These are phyloP conservation scores for Glandiceps talaboti DNA, from an alignment of 53 echinoderm and acorn worm species.

Conservation along the genomic window DNA sequence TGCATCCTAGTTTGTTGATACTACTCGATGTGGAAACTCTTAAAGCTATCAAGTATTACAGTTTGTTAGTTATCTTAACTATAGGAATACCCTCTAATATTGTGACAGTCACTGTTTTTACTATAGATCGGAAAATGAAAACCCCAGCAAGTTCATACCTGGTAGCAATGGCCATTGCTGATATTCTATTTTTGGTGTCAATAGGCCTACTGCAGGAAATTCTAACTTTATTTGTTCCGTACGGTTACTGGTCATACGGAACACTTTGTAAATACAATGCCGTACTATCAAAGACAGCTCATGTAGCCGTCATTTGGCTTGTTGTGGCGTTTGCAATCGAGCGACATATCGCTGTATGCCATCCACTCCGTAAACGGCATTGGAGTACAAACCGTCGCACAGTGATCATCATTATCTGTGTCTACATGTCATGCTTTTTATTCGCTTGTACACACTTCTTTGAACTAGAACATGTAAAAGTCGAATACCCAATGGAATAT, in stretches of 20 bases:
- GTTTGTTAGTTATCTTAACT: neutral
- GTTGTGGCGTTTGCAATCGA: neutral
- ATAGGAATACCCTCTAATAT: neutral
- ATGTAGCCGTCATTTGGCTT: neutral
- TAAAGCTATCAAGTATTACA: neutral
- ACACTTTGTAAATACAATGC: neutral
- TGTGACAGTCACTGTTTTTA: neutral
- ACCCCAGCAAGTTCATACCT: neutral
- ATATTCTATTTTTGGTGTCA: neutral
- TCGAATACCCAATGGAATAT: neutral
- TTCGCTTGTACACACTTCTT: neutral
- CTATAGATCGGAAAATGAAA: neutral
- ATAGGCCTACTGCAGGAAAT: neutral
- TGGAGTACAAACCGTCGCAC: neutral
- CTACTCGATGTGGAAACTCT: neutral
- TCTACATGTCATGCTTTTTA: neutral
- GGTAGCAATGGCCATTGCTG: neutral
- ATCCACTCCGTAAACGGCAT: neutral
- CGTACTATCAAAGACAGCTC: neutral
- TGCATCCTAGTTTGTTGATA: neutral
- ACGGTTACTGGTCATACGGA: neutral
- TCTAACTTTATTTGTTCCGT: neutral
- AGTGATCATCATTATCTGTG: neutral
- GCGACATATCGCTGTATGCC: neutral
- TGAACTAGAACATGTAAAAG: neutral